These are phyloP conservation scores for Sphinx pinastri DNA, from an alignment of 2,888 invertebrate genomes.

Conservation along the genomic window DNA sequence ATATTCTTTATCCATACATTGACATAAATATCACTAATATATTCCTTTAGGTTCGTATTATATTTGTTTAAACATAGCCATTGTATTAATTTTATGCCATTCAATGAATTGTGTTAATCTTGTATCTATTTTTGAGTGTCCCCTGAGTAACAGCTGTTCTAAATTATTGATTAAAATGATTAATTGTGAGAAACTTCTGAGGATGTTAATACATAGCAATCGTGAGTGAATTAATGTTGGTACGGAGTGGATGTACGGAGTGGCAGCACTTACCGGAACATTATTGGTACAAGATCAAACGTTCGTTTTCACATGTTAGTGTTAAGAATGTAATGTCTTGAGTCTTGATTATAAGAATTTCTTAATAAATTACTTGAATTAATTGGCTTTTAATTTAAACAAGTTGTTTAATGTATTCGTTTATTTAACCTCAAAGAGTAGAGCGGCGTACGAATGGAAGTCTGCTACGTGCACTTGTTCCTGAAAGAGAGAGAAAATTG, in stretches of 20 bases:
- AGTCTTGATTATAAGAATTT: conserved; percentile 61
- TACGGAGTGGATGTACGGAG: background rate
- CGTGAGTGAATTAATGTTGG: background rate
- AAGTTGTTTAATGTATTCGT: background rate
- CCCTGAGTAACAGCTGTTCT: background rate
- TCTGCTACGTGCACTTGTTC: conserved; percentile 88
- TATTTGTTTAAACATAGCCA: conserved; percentile 15
- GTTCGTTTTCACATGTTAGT: conserved; percentile 57
- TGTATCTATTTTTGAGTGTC: conserved; percentile 11
- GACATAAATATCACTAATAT: conserved; percentile 22
- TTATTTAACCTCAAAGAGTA: conserved; percentile 45
- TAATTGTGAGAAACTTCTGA: background rate
- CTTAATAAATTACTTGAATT: conserved; percentile 63
- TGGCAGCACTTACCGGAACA: background rate
- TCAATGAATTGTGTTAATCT: conserved; percentile 13
- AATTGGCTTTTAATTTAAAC: conserved; percentile 14
- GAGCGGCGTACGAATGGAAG: conserved; percentile 84
- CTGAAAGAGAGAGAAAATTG: conserved; percentile 65
- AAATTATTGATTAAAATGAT: background rate
- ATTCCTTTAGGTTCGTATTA: conserved; percentile 21
- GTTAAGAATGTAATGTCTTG: conserved; percentile 66
- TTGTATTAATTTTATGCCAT: conserved; percentile 20
- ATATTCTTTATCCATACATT: conserved; percentile 6
- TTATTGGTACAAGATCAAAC: conserved; percentile 18
- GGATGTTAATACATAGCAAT: background rate